Conservation (phyloP, 2,113 vertebrate species). For the Passer domesticus region DNA sequence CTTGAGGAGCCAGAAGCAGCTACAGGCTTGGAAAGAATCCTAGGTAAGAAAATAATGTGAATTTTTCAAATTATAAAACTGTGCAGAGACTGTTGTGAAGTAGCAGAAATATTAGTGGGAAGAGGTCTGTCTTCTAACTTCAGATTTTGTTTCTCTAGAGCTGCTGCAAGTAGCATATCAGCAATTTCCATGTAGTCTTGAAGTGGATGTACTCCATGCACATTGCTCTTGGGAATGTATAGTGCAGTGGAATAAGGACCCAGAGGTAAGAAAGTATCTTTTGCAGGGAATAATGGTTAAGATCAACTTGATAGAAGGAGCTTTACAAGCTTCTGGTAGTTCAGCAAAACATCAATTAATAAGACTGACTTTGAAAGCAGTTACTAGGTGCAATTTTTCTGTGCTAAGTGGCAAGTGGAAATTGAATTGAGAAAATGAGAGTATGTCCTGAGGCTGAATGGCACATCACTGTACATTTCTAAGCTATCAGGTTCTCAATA, state of each 20-base stretch:
- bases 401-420: background rate
- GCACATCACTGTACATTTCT: background rate
- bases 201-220: slow-evolving; percentile 86
- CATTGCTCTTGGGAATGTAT: slow-evolving; percentile 98
- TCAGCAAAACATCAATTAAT: background rate
- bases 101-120: background rate
- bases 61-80: background rate
- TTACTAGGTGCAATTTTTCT: background rate
- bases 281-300: background rate
- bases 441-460: background rate
- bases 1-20: slow-evolving; percentile 38
- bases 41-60: slow-evolving; percentile 56
- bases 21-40: slow-evolving; percentile 55
- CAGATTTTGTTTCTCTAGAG: slow-evolving; percentile 69
- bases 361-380: background rate
- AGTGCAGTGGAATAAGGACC: slow-evolving; percentile 98
- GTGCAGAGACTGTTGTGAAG: background rate
- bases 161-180: slow-evolving; percentile 82
- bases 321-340: background rate
- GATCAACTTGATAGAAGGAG: background rate
- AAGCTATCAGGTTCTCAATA: background rate
- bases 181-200: slow-evolving; percentile 92
- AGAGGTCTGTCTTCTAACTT: background rate
- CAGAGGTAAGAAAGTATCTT: slow-evolving; percentile 80
- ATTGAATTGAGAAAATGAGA: background rate